phyloP scores from a whole-genome alignment of 2,888 invertebrate genomes.

The Lepetodrilus schrolli region DNA sequence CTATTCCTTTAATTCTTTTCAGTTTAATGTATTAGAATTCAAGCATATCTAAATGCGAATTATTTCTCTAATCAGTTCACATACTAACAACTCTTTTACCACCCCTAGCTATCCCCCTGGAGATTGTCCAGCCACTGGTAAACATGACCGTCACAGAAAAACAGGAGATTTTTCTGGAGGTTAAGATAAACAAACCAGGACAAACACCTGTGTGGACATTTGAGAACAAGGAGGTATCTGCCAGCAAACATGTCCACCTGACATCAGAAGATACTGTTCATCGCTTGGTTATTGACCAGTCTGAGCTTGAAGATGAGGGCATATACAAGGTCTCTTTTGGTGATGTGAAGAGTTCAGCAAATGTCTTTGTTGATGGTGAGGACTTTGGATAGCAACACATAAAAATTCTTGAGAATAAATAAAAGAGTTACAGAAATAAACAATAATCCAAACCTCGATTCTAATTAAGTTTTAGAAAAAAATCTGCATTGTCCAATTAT shows the following conservation, averaged over 20 bases:
- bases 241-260: slow-evolving; percentile 60
- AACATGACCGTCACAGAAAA: slow-evolving; percentile 65
- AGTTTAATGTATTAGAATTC: no score
- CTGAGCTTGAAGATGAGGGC: slow-evolving; percentile 72
- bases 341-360: slow-evolving; percentile 63
- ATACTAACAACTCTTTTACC: neutral
- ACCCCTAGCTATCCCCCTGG: slow-evolving; percentile 53
- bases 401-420: no score
- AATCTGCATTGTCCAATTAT: neutral
- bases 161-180: slow-evolving; percentile 63
- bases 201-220: slow-evolving; percentile 74
- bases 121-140: slow-evolving; percentile 60
- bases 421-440: no score
- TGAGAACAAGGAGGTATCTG: slow-evolving; percentile 61
- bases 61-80: neutral
- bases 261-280: slow-evolving; percentile 63
- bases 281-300: slow-evolving; percentile 62
- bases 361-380: slow-evolving; percentile 68
- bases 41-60: neutral
- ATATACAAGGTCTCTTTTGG: slow-evolving; percentile 68
- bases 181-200: slow-evolving; percentile 69
- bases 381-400: neutral
- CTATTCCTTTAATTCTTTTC: no score
- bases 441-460: no score
- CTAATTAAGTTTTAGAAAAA: neutral